Base-by-base conservation (phyloP, 2,888 invertebrate species). In the Stenodera caucasica region DNA sequence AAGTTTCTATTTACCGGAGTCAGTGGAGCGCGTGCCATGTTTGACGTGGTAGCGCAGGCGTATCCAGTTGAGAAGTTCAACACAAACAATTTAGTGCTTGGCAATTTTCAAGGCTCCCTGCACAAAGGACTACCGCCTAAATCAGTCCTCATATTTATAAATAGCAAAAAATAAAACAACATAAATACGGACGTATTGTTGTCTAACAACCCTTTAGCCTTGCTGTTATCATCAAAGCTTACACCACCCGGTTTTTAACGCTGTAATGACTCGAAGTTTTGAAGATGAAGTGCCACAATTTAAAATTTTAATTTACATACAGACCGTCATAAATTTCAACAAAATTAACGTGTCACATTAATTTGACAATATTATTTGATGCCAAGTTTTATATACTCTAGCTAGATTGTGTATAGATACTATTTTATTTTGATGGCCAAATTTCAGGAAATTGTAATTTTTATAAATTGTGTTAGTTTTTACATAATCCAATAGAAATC, bases 1-100 rank as follows among this genome's bases (percentile, higher is more conserved):
- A 45, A 40, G 40, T 1, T n/a, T 23, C 21, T 54, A 40, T 54
- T 23, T 7, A 37, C 15, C 35, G 60, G 53, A 55, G 33, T 15
- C 55, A 59, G 18, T 57, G 59, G 54, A 60, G 63, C 63, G 63
- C 30, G 58, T 56, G 64, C 55, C 57, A 66, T 62, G 65, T 69
- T 70, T 63, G 67, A 66, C 67, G 67, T 64, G 66, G 63, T 63
- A 67, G 66, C 65, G 64, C 64, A 66, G 63, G 68, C 64, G 67
- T 65, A 67, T 53, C 60, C 60, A 63, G 45, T 64, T 67, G 71
- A 63, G 68, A 72, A 71, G 57, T 64, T 59, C 55, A 55, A 57
- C 60, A 67, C 70, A 71, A 69, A 72, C 72, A 71, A 69, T 68
- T 23, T 69, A 70, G 63, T 63, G 67, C 67, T 65, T 53, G 61